Conservation (phyloP, 1,140 invertebrate genomes). For the Euura saliciscinereae region DNA sequence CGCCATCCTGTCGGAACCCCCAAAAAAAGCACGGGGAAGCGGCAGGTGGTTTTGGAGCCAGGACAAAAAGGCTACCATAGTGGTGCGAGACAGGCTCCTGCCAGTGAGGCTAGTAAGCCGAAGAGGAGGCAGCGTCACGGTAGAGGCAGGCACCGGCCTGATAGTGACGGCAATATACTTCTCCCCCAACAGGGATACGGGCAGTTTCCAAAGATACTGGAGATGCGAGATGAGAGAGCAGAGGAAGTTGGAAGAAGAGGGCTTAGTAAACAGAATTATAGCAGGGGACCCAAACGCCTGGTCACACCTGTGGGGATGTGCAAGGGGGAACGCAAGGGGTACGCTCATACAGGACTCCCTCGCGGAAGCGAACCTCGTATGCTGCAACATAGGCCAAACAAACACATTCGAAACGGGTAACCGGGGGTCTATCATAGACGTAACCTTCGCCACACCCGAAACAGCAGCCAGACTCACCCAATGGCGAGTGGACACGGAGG, state of each 20-base stretch:
- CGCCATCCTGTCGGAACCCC: no score
- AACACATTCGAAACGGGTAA: constrained; percentile 19
- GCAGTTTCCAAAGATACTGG: background rate
- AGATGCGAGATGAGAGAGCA: background rate
- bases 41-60: no score
- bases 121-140: background rate
- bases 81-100: no score
- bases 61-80: no score
- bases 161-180: background rate
- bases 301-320: constrained; percentile 26
- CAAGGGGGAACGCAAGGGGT: background rate
- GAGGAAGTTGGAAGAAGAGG: background rate
- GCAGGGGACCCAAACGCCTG: constrained; percentile 37
- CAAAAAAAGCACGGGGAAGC: no score
- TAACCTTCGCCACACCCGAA: constrained; percentile 29
- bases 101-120: background rate
- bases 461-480: constrained; percentile 15
- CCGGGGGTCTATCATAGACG: constrained; percentile 29
- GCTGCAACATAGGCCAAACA: background rate
- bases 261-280: constrained; percentile 18
- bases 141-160: background rate
- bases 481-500: constrained; percentile 21
- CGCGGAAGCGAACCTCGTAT: background rate
- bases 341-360: background rate
- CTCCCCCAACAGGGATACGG: background rate